Evolutionary conservation across 2,888 invertebrate genomes (phyloP).

Genomic region (Chamaedrilus cognettii): DNA sequence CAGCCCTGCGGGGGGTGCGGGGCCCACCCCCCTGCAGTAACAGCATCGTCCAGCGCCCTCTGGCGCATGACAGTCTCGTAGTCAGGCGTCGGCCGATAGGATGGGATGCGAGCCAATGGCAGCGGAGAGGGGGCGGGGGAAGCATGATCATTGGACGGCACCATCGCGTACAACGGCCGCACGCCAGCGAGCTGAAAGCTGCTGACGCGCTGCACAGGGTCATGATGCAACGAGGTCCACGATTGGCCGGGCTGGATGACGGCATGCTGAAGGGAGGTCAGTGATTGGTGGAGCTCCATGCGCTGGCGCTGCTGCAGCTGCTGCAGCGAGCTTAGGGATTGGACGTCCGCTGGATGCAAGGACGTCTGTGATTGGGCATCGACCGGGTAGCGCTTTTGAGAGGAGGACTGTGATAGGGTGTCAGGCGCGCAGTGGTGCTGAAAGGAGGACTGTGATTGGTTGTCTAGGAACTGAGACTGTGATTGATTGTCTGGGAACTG

Average conservation of each 20-base stretch:
- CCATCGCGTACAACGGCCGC: no score
- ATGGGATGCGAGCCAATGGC: slow-evolving; percentile 42
- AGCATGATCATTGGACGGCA: not conserved
- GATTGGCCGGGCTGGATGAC: not conserved
- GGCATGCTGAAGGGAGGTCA: not conserved
- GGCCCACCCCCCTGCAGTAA: not conserved
- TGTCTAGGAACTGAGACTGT: not conserved
- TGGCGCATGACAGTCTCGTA: slow-evolving; percentile 67
- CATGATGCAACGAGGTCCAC: slow-evolving; percentile 15
- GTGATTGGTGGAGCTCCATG: not conserved
- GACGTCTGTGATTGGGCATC: not conserved
- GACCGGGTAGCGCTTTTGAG: not conserved
- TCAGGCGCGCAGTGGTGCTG: not conserved
- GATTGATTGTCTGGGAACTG: no score
- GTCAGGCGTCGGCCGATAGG: slow-evolving; percentile 81
- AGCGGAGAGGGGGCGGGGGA: not conserved
- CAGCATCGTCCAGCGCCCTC: slow-evolving; percentile 21
- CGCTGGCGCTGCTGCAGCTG: not conserved
- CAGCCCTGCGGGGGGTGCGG: no score
- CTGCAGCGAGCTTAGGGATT: no score
- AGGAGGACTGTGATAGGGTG: not conserved
- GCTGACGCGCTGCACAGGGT: no score
- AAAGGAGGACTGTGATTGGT: not conserved
- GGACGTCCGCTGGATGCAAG: no score
- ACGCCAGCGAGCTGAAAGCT: no score